Conservation (phyloP, 2,113 vertebrate genomes). For the Tamias sibiricus region DNA sequence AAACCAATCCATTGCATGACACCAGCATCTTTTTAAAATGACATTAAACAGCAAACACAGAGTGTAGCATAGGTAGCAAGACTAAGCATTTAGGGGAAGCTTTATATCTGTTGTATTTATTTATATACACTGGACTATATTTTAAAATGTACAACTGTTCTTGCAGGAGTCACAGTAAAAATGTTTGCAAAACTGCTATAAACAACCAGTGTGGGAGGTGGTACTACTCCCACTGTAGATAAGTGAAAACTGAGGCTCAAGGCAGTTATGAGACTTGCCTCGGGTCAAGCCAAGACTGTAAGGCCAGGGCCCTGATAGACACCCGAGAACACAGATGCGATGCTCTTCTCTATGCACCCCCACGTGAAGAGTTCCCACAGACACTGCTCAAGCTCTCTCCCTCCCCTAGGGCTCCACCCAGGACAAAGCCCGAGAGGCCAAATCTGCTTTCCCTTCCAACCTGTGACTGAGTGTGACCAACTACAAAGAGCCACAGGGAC, state of each 20-base stretch:
- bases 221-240: background rate
- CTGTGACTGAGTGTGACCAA: background rate
- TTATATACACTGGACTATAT: background rate
- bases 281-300: background rate
- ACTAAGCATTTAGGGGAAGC: background rate
- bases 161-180: background rate
- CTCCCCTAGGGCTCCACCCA: background rate
- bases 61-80: background rate
- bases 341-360: background rate
- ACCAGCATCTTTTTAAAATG: conserved; percentile 25
- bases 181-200: background rate
- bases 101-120: background rate
- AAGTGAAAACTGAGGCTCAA: background rate
- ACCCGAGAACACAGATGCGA: background rate
- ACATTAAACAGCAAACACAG: background rate
- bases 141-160: background rate
- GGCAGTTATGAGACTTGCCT: background rate
- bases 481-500: background rate
- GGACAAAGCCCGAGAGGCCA: background rate
- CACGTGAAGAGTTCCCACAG: background rate
- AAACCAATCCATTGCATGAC: conserved; percentile 7
- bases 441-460: background rate
- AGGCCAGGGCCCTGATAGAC: too few relatives aligned
- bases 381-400: background rate
- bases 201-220: background rate